Evolutionary conservation across 2,888 invertebrate genomes (phyloP).

Genomic region (Sphaerophoria taeniata): DNA sequence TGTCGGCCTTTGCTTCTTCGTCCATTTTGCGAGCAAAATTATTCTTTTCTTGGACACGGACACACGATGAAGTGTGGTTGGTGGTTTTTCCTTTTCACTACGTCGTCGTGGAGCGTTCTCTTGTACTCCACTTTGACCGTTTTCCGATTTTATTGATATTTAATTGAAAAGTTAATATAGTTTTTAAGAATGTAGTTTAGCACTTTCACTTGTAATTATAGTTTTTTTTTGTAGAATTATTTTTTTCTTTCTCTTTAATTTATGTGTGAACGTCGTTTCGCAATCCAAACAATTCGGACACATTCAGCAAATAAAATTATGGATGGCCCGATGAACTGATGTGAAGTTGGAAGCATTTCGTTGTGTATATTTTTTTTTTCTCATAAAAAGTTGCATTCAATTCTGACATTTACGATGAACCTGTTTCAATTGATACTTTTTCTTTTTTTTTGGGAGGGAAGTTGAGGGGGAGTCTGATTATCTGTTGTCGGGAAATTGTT

Average conservation of each 20-base stretch:
- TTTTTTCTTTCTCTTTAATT: slow-evolving; percentile 73
- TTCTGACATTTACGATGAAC: slow-evolving; percentile 71
- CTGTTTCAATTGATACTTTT: slow-evolving; percentile 31
- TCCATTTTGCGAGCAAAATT: slow-evolving; percentile 71
- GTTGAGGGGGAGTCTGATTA: slow-evolving; percentile 27
- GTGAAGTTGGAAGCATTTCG: slow-evolving; percentile 66
- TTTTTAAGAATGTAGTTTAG: slow-evolving; percentile 52
- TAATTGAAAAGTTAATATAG: slow-evolving; percentile 15
- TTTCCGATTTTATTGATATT: slow-evolving; percentile 32
- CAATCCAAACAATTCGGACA: slow-evolving; percentile 75
- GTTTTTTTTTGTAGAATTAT: slow-evolving; percentile 60
- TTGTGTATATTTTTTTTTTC: not conserved
- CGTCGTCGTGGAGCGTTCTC: slow-evolving; percentile 57
- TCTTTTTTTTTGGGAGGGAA: too few species aligned
- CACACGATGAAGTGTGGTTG: slow-evolving; percentile 73
- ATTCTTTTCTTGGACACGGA: slow-evolving; percentile 59
- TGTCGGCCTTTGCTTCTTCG: slow-evolving; percentile 70
- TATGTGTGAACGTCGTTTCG: slow-evolving; percentile 75
- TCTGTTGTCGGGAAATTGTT: slow-evolving; percentile 21
- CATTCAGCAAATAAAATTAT: slow-evolving; percentile 70
- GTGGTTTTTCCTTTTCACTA: slow-evolving; percentile 64
- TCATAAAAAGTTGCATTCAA: slow-evolving; percentile 56
- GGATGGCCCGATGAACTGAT: slow-evolving; percentile 32
- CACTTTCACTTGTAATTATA: slow-evolving; percentile 72
- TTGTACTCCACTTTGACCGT: slow-evolving; percentile 53